phyloP scores from a whole-genome alignment of 2,797 vertebrate genomes.

The Tamandua tetradactyla region DNA sequence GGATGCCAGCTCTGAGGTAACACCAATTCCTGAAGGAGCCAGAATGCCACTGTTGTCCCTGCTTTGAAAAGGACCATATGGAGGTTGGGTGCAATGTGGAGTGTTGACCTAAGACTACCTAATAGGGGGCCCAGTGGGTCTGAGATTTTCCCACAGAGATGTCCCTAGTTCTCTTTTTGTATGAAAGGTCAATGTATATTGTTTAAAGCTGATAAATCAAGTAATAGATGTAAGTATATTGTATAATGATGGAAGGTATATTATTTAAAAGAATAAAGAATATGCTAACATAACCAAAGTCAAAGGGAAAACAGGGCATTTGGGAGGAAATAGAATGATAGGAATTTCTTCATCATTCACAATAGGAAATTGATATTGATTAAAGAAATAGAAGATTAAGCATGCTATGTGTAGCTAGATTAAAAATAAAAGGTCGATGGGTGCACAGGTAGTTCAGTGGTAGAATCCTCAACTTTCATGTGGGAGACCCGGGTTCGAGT shows the following conservation, averaged over 20 bases:
- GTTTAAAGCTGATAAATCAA: neutral
- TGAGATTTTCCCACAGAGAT: neutral
- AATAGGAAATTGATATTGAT: neutral
- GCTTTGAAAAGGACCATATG: neutral
- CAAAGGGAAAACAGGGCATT: neutral
- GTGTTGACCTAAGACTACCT: neutral
- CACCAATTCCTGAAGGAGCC: neutral
- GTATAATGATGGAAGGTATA: neutral
- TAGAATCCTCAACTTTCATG: no score
- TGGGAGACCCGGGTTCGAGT: no score
- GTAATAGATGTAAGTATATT: neutral
- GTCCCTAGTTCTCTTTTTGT: slow-evolving; percentile 4
- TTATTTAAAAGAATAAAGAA: slow-evolving; percentile 25
- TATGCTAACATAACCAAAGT: neutral
- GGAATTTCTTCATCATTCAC: neutral
- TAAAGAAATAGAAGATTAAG: slow-evolving; percentile 1
- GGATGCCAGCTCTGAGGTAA: neutral
- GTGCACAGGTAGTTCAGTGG: no score
- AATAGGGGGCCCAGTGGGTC: neutral
- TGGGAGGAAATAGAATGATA: neutral
- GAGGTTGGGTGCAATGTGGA: neutral
- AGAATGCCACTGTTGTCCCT: neutral
- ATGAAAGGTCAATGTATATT: neutral
- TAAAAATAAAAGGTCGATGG: slow-evolving; percentile 24
- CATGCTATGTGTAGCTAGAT: neutral